Evolutionary conservation across 2,797 vertebrate genomes (phyloP), one percentile per base, ranked within the genome.

Genomic region (Austrolebias charrua): DNA sequence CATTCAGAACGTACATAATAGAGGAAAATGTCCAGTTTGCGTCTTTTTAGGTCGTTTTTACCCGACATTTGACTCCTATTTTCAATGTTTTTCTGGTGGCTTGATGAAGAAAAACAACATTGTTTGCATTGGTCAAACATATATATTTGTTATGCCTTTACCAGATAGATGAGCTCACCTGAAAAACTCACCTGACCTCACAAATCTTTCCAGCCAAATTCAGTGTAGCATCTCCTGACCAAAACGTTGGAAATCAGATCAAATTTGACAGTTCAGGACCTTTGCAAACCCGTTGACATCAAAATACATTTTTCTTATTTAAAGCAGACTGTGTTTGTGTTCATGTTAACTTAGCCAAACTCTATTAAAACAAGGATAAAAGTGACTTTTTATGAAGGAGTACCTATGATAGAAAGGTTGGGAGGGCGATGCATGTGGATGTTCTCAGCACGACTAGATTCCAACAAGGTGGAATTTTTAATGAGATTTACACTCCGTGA

Each of bases 391-490:
- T 35, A 2, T 14, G 9, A 15, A 35, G 8, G 8, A 14, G 72
- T 91, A 97, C 95, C 92, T 28, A 87, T 51, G 62, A 88, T 69
- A 44, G 96, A 96, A 58, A 97, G 69, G 76, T 94, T 86, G 49
- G 92, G 90, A 43, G 92, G 76, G 12, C 84, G 90, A 16, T 90
- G 83, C 70, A 87, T 86, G 78, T 89, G 76, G 79, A 96, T 82
- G 51, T 77, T 75, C 76, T 92, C 54, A 5, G 95, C 95, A 1
- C 88, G 86, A 81, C 94, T 95, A 69, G 67, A 81, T 64, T 96
- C 92, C 63, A 97, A 86, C 63, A 97, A 90, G 68, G 96, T 97
- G 13, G 96, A 98, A 84, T 97, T 97, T 84, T 89, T 96, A 35
- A 83, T 82, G 49, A 19, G 13, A 63, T 63, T 63, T 24, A 52